A percentile compares a stretch with the other conserved stretches of the same genome.
These are phyloP conservation scores for Acleris cristana DNA, from an alignment of 2,888 invertebrate species.

Conservation along the genomic window DNA sequence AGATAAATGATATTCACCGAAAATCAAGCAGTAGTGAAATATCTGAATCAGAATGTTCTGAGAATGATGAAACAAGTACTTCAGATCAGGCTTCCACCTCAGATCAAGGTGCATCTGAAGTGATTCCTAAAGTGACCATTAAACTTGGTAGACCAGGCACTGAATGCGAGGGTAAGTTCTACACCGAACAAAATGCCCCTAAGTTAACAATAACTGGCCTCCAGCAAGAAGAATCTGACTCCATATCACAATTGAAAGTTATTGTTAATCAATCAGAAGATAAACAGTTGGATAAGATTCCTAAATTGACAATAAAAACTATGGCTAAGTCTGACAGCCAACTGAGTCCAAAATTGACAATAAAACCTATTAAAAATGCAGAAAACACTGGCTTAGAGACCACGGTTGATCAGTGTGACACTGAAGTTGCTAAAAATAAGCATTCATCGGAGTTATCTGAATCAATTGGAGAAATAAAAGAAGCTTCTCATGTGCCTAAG, in stretches of 20 bases:
- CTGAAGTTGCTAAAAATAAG: conserved; percentile 59
- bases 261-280: conserved; percentile 71
- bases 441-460: conserved; percentile 59
- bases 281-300: conserved; percentile 66
- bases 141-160: conserved; percentile 76
- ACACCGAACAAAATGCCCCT: conserved; percentile 74
- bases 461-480: conserved; percentile 59
- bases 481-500: conserved; percentile 80
- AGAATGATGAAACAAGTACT: conserved; percentile 81
- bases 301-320: conserved; percentile 76
- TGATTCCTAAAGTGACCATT: conserved; percentile 78
- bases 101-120: conserved; percentile 67
- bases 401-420: conserved; percentile 44
- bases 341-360: conserved; percentile 76
- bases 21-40: conserved; percentile 81
- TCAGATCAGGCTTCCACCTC: conserved; percentile 74
- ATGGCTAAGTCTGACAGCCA: conserved; percentile 67
- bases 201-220: conserved; percentile 55
- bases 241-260: conserved; percentile 68
- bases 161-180: conserved; percentile 73
- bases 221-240: conserved; percentile 47
- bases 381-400: conserved; percentile 57
- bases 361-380: conserved; percentile 74
- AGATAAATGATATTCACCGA: conserved; percentile 74
- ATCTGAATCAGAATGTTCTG: conserved; percentile 80